Evolutionary conservation across 2,113 vertebrate species (phyloP), one percentile per base, ranked within the genome.

Genomic region (Cavia porcellus): DNA sequence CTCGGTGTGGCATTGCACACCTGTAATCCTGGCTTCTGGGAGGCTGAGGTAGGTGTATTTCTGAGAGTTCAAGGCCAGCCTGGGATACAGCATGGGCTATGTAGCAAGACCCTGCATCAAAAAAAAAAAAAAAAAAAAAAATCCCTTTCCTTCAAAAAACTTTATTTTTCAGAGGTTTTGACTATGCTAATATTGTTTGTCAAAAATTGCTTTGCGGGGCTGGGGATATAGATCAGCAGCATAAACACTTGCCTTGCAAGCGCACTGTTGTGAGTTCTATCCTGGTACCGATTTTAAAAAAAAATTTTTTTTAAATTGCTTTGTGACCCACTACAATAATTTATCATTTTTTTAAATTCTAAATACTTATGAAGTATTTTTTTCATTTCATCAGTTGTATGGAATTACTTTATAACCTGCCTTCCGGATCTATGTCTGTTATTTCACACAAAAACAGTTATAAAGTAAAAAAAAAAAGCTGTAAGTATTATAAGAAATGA

Each of bases 321-420:
- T 96, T 28, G 17, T 89, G 30, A 20, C 22, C 3, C 0, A 45
- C 45, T 6, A 13, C 42, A 62, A 38, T 45, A 72, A 86, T 59
- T 80, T 52, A 61, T 89, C 8, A n/a, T 90, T 45, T 62, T 62
- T 38, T 66, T 38, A 0, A 61, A 45, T 77, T 52, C 15, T 30
- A 84, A 30, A 52, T 9, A 66, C 50, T 22, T 82, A 17, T 5
- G 61, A 72, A 45, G 0, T 64, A 59, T 20, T 61, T 70, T 86
- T 72, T 50, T 92, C 15, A 52, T 95, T 95, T 30, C 28, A 86
- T 42, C 20, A 86, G 19, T 12, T 32, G 30, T 8, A 38, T 11
- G 82, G 79, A 89, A 85, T 25, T 88, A 80, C 85, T 82, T 92
- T 89, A 85, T 24, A n/a, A n/a, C 17, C 15, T 93, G 15, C 15